Base-by-base conservation (phyloP, 2,888 invertebrate genomes). In the Endotricha flammealis region DNA sequence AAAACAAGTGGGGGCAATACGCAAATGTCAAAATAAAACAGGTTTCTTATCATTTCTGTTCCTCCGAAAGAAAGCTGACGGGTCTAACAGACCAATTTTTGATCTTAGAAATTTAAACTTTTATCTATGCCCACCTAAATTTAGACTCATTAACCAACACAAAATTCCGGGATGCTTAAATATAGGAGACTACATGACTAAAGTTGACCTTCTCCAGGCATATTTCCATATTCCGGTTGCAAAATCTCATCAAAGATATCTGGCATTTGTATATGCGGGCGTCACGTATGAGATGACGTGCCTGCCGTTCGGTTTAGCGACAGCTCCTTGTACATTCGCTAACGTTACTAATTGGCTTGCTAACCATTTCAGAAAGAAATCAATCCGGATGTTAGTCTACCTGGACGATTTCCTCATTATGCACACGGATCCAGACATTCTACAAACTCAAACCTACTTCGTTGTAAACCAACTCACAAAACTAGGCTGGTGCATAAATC, bases 191-290 rank as follows among this genome's bases (percentile, higher is more conserved):
- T 44, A 25, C 22, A 31, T 46, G 30, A 16, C 31, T 3, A 48
- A 48, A 43, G 44, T 47, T 11, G 42, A 42, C 16, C n/a, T 48
- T 1, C 43, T 41, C 10, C 30, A 46, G 7, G 48, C 42, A 6
- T 42, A 49, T 14, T 45, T 39, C 12, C 46, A 25, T 10, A 8
- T 25, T 4, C 25, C 25, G 12, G 10, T 25, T 7, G 12, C 10
- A 4, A 10, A 12, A 11, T 6, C 12, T 11, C 12, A 25, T 12
- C 10, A 12, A 12, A 11, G 12, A 12, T 25, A 12, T 8, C 25
- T 25, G 5, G 10, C 12, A 11, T 12, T 25, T 7, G 25, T 12
- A 11, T 25, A 25, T 8, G 12, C 10, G 1, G 25, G 25, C 3
- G 8, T 7, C 4, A 25, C 11, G 4, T 25, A 11, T 12, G 5